Evolutionary conservation across 1,140 invertebrate species (phyloP).

Genomic region (Meloidogyne floridensis): DNA sequence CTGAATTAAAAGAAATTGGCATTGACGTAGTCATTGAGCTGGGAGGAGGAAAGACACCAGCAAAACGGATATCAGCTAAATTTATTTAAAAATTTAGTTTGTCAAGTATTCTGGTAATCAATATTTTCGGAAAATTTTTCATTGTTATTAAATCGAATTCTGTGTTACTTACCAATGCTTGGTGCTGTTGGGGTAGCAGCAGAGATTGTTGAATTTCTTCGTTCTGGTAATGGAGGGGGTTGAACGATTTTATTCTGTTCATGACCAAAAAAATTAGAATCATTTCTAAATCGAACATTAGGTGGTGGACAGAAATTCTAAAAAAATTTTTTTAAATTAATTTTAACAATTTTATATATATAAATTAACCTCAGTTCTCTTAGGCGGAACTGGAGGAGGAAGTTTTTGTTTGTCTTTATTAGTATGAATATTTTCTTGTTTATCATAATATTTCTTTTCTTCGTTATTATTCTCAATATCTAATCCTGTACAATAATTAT

Average conservation of each 20-base stretch:
- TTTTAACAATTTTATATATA: background rate
- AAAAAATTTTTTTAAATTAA: background rate
- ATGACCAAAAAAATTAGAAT: background rate
- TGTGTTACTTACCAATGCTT: slow-evolving; percentile 11
- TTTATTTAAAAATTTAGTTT: too few relatives aligned
- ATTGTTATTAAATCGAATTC: too few relatives aligned
- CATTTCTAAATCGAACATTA: background rate
- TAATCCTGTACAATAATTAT: slow-evolving; percentile 37
- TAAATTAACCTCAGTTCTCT: background rate
- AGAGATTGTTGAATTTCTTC: slow-evolving; percentile 50
- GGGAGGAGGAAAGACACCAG: background rate
- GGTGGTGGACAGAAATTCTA: background rate
- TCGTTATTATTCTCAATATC: slow-evolving; percentile 10
- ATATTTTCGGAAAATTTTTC: too few relatives aligned
- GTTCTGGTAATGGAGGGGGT: slow-evolving; percentile 37
- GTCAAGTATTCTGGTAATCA: too few relatives aligned
- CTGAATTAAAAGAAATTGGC: background rate
- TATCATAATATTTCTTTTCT: background rate
- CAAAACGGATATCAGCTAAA: background rate
- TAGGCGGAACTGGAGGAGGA: slow-evolving; percentile 24
- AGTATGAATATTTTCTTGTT: background rate
- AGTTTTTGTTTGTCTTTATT: background rate
- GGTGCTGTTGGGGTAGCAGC: slow-evolving; percentile 44
- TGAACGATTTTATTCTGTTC: background rate
- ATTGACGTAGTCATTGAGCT: background rate